A percentile compares a stretch with the other conserved stretches of the same genome.
Conservation (phyloP, 2,888 invertebrate species). For the Pachliopta kotzebuea region DNA sequence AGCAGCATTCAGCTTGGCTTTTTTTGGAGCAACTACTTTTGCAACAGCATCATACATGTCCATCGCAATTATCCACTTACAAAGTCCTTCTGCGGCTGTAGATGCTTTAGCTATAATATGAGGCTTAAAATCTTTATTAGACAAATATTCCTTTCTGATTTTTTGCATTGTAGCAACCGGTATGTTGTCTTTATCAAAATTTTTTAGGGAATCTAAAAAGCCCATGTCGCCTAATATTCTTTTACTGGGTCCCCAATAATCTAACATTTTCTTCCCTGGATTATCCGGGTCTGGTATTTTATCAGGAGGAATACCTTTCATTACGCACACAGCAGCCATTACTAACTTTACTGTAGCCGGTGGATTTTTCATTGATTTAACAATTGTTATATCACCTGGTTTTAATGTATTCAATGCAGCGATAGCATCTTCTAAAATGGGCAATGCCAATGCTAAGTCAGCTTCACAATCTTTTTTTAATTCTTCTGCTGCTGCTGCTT, state of each 20-base stretch:
- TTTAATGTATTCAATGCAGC: conserved; percentile 91
- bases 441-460: conserved; percentile 93
- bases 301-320: conserved; percentile 89
- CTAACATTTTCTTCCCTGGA: conserved; percentile 84
- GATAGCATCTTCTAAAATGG: conserved; percentile 88
- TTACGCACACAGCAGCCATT: conserved; percentile 95
- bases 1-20: conserved; percentile 88
- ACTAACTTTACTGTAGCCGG: conserved; percentile 90
- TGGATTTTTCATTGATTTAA: conserved; percentile 94
- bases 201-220: conserved; percentile 86
- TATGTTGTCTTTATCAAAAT: conserved; percentile 93
- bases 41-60: conserved; percentile 93
- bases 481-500: conserved; percentile 91
- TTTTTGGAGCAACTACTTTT: conserved; percentile 92
- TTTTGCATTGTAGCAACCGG: conserved; percentile 85
- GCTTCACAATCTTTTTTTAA: conserved; percentile 95
- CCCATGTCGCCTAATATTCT: conserved; percentile 89
- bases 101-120: conserved; percentile 92
- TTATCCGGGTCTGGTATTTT: conserved; percentile 86
- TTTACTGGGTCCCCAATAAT: conserved; percentile 94
- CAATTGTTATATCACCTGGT: conserved; percentile 90
- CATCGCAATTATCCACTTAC: conserved; percentile 95
- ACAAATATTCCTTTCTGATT: conserved; percentile 87
- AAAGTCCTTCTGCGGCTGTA: conserved; percentile 95
- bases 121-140: conserved; percentile 89